These are phyloP conservation scores for Peromyscus polionotus DNA, from an alignment of 2,113 vertebrate species.

Conservation along the genomic window DNA sequence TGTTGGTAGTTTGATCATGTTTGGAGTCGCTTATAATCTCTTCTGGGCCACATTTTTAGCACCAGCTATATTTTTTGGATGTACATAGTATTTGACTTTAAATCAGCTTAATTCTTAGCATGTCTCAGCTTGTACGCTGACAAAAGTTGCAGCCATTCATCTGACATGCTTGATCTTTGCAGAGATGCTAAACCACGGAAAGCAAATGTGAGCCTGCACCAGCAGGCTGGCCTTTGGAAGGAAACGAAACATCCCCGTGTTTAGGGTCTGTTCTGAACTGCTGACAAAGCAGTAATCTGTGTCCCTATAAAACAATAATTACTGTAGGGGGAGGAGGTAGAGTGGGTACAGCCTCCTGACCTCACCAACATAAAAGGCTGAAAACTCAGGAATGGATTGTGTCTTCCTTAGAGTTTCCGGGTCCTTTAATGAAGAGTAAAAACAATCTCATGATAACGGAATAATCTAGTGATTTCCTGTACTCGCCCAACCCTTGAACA, in stretches of 20 bases:
- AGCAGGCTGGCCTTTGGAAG: slow-evolving; percentile 60
- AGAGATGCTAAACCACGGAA: slow-evolving; percentile 63
- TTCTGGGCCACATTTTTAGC: slow-evolving; percentile 45
- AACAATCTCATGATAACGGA: neutral
- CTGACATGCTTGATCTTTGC: slow-evolving; percentile 72
- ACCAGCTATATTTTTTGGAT: slow-evolving; percentile 55
- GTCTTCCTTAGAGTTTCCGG: neutral
- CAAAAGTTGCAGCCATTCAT: slow-evolving; percentile 61
- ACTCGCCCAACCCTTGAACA: neutral
- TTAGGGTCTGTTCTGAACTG: slow-evolving; percentile 46
- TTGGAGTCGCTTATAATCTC: slow-evolving; percentile 33
- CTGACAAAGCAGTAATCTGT: slow-evolving; percentile 49
- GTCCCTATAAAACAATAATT: slow-evolving; percentile 59
- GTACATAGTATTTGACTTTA: slow-evolving; percentile 54
- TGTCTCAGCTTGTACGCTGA: slow-evolving; percentile 65
- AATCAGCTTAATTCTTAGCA: slow-evolving; percentile 65
- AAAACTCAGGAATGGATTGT: neutral
- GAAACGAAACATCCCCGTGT: slow-evolving; percentile 52
- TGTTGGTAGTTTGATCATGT: neutral
- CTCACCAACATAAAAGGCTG: slow-evolving; percentile 10
- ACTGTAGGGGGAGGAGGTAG: neutral
- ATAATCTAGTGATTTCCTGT: neutral
- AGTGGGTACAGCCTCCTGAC: neutral
- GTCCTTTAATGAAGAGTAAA: slow-evolving; percentile 3
- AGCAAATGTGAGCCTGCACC: slow-evolving; percentile 62